Base-by-base conservation (phyloP, 2,888 invertebrate species). In the Helicoverpa assulta region DNA sequence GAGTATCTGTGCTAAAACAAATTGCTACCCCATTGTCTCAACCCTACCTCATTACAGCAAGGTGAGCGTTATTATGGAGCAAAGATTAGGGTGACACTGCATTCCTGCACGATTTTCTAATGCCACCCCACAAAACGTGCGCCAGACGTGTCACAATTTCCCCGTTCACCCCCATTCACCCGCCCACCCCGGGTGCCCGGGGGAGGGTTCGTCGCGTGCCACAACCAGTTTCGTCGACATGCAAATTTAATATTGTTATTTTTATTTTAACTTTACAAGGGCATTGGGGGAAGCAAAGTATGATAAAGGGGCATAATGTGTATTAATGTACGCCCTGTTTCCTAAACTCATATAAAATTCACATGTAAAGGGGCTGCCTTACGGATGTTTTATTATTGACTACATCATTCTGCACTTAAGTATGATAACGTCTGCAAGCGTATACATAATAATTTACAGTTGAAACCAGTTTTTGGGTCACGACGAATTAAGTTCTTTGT, bases 171-270 rank as follows among this genome's bases (percentile, higher is more conserved):
- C 83, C 82, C 62, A 62, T 70, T 63, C 56, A 70, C 75, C 75
- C 71, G 69, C 50, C 72, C 68, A 65, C 73, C 68, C 61, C 51
- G 12, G 61, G 51, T 69, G 43, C 60, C 70, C 51, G 57, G 56
- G 73, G 73, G 78, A 66, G 77, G 68, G 76, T 67, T 69, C 77
- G 85, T 89, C 86, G 90, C 90, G 90, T 90, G 91, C 85, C 85
- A 67, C 83, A 85, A 75, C 84, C 86, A 81, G 87, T 90, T 90
- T 90, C 87, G 90, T 85, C 89, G 90, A 87, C 91, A 94, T 94
- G 94, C 92, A 94, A 95, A 95, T 95, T 93, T 94, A 91, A 94
- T 93, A 90, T 90, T 91, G 91, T 93, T 93, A 93, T 92, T 94
- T 92, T 93, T 93, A 93, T 92, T 92, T 85, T 76, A 85, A 92